phyloP scores from a whole-genome alignment of 2,113 vertebrate species.

The Gnathonemus longibarbis region DNA sequence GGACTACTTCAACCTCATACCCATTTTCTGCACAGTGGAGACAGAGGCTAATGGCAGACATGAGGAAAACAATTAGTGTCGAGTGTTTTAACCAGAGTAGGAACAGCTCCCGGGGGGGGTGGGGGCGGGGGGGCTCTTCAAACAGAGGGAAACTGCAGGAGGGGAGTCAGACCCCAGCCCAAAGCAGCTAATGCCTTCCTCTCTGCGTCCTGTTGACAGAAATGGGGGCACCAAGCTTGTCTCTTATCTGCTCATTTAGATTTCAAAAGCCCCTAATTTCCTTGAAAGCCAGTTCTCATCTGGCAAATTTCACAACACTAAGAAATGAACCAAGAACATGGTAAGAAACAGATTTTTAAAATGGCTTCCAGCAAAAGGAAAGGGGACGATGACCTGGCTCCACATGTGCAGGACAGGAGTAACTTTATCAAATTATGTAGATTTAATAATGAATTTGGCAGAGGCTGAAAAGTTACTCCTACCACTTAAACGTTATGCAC shows the following conservation, averaged over 20 bases:
- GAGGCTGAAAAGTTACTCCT: neutral
- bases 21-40: slow-evolving; percentile 31
- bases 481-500: neutral
- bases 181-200: slow-evolving; percentile 1
- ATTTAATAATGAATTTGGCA: neutral
- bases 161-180: slow-evolving; percentile 24
- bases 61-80: slow-evolving; percentile 54
- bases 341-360: slow-evolving; percentile 2
- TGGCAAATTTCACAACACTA: neutral
- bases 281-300: neutral
- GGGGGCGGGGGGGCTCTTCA: slow-evolving; percentile 20
- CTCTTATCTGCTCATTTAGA: neutral
- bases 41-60: slow-evolving; percentile 44
- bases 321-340: neutral
- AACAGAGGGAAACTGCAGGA: slow-evolving; percentile 21
- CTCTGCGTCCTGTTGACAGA: neutral
- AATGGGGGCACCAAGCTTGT: neutral
- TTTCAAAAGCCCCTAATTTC: neutral
- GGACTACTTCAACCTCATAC: slow-evolving; percentile 36
- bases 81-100: slow-evolving; percentile 46
- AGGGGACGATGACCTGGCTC: neutral
- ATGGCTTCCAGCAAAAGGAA: slow-evolving; percentile 1
- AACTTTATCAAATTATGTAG: neutral
- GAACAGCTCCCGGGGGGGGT: slow-evolving; percentile 41
- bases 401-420: neutral